Base-by-base conservation (phyloP, 2,888 invertebrate species). In the Penaeus monodon region DNA sequence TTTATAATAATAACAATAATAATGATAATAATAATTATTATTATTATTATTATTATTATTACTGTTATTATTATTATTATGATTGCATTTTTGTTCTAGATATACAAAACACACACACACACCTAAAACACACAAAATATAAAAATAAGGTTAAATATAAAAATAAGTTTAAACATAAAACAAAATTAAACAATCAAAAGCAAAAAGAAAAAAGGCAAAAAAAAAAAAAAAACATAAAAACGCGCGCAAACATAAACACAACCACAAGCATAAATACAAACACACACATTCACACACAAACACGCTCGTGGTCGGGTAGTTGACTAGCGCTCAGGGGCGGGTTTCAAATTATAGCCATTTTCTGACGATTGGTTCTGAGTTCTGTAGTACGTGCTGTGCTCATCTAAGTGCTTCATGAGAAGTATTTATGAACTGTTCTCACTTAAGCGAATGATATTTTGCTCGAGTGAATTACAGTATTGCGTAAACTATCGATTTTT, bases 301-400 rank as follows among this genome's bases (percentile, higher is more conserved):
- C 49, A 49, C 57, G 77, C 77, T 77, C 27, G 20, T 57, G 77
- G 77, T n/a, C n/a, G n/a, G 77, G 24, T 49, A 77, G 49, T 27
- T 77, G 77, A 77, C 77, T 77, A 49, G 27, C 27, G 77, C 77
- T 38, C 57, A 12, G 22, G n/a, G 17, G 77, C 49, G 57, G 57
- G 57, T 29, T 57, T 63, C 77, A 57, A 77, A 77, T 57, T 77
- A 57, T 77, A 77, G 77, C 44, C n/a, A 49, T 77, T 77, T 77
- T 77, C 77, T 24, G 27, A n/a, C 77, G 7, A 77, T 77, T 77
- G 77, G 77, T 38, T 49, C 17, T 7, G 6, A 14, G 77, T 20
- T 17, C 27, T 57, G 57, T 17, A 57, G 57, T 57, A 57, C 77
- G 77, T 27, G 57, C 27, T n/a, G 57, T 12, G 49, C 77, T 22